Percentiles rank a stretch among this genome's conserved stretches.
These are phyloP conservation scores for Pocota personata DNA, from an alignment of 2,888 invertebrate genomes.

Conservation along the genomic window DNA sequence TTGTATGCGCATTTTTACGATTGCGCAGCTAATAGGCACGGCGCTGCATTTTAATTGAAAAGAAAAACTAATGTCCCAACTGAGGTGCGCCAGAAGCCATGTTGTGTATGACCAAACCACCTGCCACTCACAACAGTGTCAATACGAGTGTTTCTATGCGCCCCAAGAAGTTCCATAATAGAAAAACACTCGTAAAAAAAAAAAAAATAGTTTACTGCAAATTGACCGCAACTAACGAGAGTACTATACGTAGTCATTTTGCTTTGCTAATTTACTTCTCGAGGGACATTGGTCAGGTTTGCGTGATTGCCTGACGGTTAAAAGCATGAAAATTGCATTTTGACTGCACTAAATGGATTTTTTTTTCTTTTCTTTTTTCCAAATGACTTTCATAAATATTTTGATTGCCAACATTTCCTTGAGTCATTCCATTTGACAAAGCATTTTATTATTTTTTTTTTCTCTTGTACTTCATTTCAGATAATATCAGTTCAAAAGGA, in stretches of 20 bases:
- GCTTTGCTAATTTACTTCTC: neutral
- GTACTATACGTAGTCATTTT: neutral
- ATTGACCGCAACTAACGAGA: neutral
- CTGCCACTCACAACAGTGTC: conserved; percentile 37
- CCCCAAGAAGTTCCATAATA: conserved; percentile 3
- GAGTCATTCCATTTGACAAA: conserved; percentile 11
- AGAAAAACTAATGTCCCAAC: neutral
- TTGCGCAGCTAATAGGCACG: neutral
- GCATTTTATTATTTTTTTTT: neutral
- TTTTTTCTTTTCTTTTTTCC: neutral
- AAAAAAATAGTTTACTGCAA: conserved; percentile 24
- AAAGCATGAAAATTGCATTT: conserved; percentile 50
- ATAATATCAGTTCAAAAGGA: neutral
- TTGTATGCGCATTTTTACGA: conserved; percentile 32
- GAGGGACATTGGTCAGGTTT: conserved; percentile 7
- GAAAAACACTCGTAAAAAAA: neutral
- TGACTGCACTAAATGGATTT: neutral
- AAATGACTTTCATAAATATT: conserved; percentile 54
- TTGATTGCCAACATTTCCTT: conserved; percentile 47
- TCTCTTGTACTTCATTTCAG: neutral
- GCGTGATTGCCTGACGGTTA: conserved; percentile 32
- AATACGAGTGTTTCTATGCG: conserved; percentile 16
- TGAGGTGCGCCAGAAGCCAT: conserved; percentile 38
- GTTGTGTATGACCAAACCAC: conserved; percentile 25
- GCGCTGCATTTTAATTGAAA: conserved; percentile 52